Evolutionary conservation across 2,113 vertebrate genomes (phyloP), one percentile per base, ranked within the genome.

Genomic region (Larimichthys crocea): DNA sequence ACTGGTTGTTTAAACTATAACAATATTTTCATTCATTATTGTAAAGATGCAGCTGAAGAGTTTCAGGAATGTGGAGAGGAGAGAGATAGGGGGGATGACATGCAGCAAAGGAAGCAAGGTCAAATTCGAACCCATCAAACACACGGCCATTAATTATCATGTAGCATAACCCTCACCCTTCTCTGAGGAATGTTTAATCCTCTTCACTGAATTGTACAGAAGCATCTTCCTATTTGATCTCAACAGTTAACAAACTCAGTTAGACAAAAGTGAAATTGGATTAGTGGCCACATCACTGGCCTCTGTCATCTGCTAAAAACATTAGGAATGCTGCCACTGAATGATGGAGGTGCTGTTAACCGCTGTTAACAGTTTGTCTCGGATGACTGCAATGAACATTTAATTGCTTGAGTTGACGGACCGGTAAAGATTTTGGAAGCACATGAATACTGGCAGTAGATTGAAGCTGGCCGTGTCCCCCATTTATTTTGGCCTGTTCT

Each of bases 251-350:
- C 63, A 66, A 57, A 63, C 31, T 7, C 72, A 66, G 26, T 6
- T 64, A 60, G 57, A 75, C 65, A 62, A 61, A 82, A 82, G 35
- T 79, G 40, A 75, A 68, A 83, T 85, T 52, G 46, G 67, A 89
- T 88, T 65, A 84, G 44, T 19, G 57, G 64, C 52, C 64, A 71
- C 55, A 57, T 82, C 76, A 66, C 26, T n/a, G 26, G 56, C 40
- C 84, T 22, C 55, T 71, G 64, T 67, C 84, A 61, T 69, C 63
- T 73, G 67, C 72, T 87, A 72, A 70, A 86, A 57, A 40, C 71
- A 86, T 88, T 82, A 80, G 77, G 31, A 80, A 42, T 16, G 10
- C 19, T 61, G 50, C 64, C 73, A 63, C 72, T 22, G 65, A 53
- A 57, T 70, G 83, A 85, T 50, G 59, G 70, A 76, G 67, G 71